Conservation (phyloP, 1,140 invertebrate species). For the Drosophila micromelanica region DNA sequence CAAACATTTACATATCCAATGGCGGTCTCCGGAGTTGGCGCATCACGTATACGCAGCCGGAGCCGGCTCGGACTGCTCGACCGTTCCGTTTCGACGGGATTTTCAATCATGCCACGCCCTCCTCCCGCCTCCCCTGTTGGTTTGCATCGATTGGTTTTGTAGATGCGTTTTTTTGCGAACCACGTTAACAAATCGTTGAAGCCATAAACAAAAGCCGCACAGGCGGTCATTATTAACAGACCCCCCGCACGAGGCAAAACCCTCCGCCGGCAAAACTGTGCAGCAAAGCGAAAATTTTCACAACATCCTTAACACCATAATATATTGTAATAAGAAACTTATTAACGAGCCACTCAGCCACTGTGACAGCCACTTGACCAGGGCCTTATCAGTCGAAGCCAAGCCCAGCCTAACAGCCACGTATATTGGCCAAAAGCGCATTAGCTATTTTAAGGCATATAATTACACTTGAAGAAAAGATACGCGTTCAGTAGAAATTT, state of each 20-base stretch:
- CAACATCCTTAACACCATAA: slow-evolving; percentile 22
- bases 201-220: slow-evolving; percentile 37
- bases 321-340: slow-evolving; percentile 36
- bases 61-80: slow-evolving; percentile 7
- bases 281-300: slow-evolving; percentile 17
- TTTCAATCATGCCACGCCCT: slow-evolving; percentile 27
- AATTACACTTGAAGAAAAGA: no score
- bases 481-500: no score
- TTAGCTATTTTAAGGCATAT: background rate
- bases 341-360: slow-evolving; percentile 14
- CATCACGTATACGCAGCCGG: slow-evolving; percentile 45
- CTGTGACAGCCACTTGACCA: background rate
- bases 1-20: slow-evolving; percentile 52
- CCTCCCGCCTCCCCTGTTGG: slow-evolving; percentile 10
- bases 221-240: slow-evolving; percentile 37
- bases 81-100: slow-evolving; percentile 11
- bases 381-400: background rate
- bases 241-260: no score
- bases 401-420: background rate
- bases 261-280: background rate
- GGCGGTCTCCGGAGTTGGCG: slow-evolving; percentile 15
- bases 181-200: slow-evolving; percentile 57
- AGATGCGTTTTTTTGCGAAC: slow-evolving; percentile 26
- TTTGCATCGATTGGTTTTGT: slow-evolving; percentile 43
- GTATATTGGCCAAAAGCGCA: background rate